Percentiles rank a stretch among this genome's conserved stretches.
These are phyloP conservation scores for Stictonetta naevosa DNA, from an alignment of 2,113 vertebrate species.

Conservation along the genomic window DNA sequence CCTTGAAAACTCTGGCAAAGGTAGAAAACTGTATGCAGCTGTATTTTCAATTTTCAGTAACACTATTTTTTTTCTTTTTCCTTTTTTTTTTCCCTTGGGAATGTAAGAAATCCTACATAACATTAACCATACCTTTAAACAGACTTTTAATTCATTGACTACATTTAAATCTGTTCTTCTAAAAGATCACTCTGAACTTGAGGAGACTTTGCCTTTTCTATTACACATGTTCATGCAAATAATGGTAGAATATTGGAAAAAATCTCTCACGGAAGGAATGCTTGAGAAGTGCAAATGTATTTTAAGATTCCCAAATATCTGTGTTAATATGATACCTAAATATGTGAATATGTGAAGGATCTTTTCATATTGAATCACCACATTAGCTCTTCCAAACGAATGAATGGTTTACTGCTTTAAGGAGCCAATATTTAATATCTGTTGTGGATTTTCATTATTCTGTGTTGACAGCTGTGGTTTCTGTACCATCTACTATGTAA, in stretches of 20 bases:
- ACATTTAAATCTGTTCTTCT: background rate
- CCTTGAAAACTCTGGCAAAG: background rate
- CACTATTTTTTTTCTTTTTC: background rate
- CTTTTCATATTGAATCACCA: background rate
- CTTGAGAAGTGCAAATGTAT: background rate
- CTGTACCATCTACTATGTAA: slow-evolving; percentile 8
- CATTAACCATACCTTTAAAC: background rate
- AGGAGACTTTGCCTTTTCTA: background rate
- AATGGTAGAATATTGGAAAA: slow-evolving; percentile 10
- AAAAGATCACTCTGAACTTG: background rate
- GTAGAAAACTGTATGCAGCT: background rate
- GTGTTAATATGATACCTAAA: slow-evolving; percentile 1
- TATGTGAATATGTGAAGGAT: slow-evolving; percentile 14
- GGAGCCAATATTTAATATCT: slow-evolving; percentile 19
- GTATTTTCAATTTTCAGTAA: slow-evolving; percentile 2
- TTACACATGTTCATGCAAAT: background rate
- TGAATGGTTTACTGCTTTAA: slow-evolving; percentile 35
- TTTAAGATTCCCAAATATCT: background rate
- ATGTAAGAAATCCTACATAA: background rate
- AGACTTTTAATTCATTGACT: slow-evolving; percentile 9
- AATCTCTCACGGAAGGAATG: background rate
- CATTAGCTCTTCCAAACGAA: slow-evolving; percentile 15
- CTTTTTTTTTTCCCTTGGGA: background rate
- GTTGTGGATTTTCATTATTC: slow-evolving; percentile 22
- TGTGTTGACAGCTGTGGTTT: slow-evolving; percentile 46